A percentile compares a stretch with the other conserved stretches of the same genome.
These are phyloP conservation scores for Ostrea edulis DNA, from an alignment of 1,140 invertebrate species.

Conservation along the genomic window DNA sequence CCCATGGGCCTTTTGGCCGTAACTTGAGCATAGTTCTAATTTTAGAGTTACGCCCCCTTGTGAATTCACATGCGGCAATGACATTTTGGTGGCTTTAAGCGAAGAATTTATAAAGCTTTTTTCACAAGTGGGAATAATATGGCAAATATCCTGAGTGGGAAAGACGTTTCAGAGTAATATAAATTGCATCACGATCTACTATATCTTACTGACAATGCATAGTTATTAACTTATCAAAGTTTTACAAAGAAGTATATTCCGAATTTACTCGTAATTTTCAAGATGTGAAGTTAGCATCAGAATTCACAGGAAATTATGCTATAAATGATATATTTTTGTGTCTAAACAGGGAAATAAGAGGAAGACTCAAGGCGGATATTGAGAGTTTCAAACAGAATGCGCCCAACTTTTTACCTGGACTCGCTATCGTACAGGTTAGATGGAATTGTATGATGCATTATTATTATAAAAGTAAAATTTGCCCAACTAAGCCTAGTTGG, in stretches of 20 bases:
- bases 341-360: conserved; percentile 86
- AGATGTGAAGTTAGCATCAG: too few relatives aligned
- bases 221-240: background rate
- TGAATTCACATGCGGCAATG: background rate
- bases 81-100: background rate
- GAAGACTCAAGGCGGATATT: conserved; percentile 86
- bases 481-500: too few relatives aligned
- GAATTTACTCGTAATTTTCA: background rate
- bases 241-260: background rate
- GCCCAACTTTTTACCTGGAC: conserved; percentile 86
- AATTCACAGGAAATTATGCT: background rate
- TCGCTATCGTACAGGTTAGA: conserved; percentile 82
- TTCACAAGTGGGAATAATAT: conserved; percentile 45
- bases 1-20: too few relatives aligned
- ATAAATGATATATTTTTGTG: background rate
- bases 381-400: conserved; percentile 82
- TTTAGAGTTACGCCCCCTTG: background rate
- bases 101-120: background rate
- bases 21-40: background rate
- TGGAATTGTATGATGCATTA: too few relatives aligned
- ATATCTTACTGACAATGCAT: background rate
- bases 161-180: conserved; percentile 83
- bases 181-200: background rate
- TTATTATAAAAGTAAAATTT: too few relatives aligned
- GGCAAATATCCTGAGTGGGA: conserved; percentile 84